These are phyloP conservation scores for Galagoides demidoff DNA, from an alignment of 2,797 vertebrate species.

Conservation along the genomic window DNA sequence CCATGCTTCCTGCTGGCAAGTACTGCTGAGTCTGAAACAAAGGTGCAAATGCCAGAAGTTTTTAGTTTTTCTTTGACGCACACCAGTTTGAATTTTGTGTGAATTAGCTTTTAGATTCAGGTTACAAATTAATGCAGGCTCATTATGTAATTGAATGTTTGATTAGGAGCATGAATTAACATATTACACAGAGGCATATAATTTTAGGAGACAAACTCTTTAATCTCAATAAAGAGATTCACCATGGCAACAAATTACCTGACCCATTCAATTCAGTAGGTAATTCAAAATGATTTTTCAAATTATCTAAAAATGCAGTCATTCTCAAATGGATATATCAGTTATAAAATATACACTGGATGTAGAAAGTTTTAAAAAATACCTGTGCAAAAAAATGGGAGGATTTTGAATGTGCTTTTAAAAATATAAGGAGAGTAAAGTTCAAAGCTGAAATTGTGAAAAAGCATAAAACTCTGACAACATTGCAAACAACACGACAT, in stretches of 20 bases:
- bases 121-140: slow-evolving; percentile 65
- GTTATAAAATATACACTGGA: background rate
- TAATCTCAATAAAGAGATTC: slow-evolving; percentile 66
- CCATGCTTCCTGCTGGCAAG: background rate
- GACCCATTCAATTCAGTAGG: slow-evolving; percentile 56
- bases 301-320: slow-evolving; percentile 51
- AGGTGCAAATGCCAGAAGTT: background rate
- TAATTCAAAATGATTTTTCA: slow-evolving; percentile 55
- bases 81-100: slow-evolving; percentile 17
- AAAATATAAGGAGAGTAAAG: slow-evolving; percentile 22
- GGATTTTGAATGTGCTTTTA: slow-evolving; percentile 1
- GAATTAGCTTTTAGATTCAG: slow-evolving; percentile 64
- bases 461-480: background rate
- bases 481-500: background rate
- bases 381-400: background rate
- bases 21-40: background rate
- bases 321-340: slow-evolving; percentile 50
- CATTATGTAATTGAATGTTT: slow-evolving; percentile 73
- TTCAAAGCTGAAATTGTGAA: background rate
- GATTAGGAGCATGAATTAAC: slow-evolving; percentile 73
- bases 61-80: background rate
- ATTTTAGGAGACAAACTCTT: slow-evolving; percentile 72
- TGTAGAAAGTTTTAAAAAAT: background rate
- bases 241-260: slow-evolving; percentile 71
- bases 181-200: slow-evolving; percentile 64